Evolutionary conservation across 2,888 invertebrate genomes (phyloP), one percentile per base, ranked within the genome.

Genomic region (Adineta ricciae): DNA sequence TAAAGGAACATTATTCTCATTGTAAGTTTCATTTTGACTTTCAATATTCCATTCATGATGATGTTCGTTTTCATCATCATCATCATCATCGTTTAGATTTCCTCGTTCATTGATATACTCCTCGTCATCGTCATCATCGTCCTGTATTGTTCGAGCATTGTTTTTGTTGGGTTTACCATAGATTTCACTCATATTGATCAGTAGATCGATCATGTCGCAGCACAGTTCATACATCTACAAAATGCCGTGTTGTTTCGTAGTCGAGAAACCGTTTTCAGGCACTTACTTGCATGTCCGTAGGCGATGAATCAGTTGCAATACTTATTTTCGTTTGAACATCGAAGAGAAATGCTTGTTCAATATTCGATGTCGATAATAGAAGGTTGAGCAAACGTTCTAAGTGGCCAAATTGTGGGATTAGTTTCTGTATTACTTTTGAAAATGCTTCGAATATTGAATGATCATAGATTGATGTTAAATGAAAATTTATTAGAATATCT

Each of bases 171-270:
- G 64, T 85, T 84, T 49, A 73, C 98, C 97, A 92, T 99, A 99
- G 91, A 99, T 99, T 92, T 96, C 96, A 16, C 98, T 97, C 86
- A 99, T 94, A 92, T 99, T 99, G 88, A 98, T 96, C 85, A 98
- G 97, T 84, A 99, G 97, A 92, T 99, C 99, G 88, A 99, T 99
- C 98, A 99, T 99, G 92, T 99, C 99, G 92, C 99, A 99, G 92
- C 99, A 99, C 72, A 99, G 92, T 91, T 99, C 99, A 90, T 99
- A 99, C 89, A 96, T 96, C 91, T 98, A 98, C 2, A 16, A 85
- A 19, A 72, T 54, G 73, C 8, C 27, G 14, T 32, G 0, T 32
- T 64, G 14, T 32, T 64, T 64, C 19, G n/a, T n/a, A 2, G 1
- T 64, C 19, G 19, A 32, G 16, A 3, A 11, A 36, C 0, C 32